Conservation (phyloP, 2,797 vertebrate species). For the Thamnophis elegans region DNA sequence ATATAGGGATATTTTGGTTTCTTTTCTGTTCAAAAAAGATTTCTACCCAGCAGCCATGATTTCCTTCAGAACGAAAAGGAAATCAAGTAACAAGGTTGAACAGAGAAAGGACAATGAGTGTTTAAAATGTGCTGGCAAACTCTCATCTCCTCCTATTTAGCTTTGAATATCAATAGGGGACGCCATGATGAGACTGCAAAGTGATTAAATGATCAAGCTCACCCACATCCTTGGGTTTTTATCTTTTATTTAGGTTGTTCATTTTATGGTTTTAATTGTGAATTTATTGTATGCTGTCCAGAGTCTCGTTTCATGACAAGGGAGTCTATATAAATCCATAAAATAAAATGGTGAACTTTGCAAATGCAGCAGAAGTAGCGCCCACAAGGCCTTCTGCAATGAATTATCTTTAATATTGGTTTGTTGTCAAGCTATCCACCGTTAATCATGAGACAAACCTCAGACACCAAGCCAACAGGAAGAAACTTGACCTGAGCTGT, state of each 20-base stretch:
- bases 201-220: not conserved
- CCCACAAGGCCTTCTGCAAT: conserved; percentile 35
- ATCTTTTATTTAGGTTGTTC: not conserved
- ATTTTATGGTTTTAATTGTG: not conserved
- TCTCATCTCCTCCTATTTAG: conserved; percentile 27
- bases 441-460: conserved; percentile 57
- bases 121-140: conserved; percentile 29
- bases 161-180: conserved; percentile 28
- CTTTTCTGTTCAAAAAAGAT: not conserved
- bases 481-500: conserved; percentile 60
- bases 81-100: conserved; percentile 5
- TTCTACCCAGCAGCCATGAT: conserved; percentile 17
- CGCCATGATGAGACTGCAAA: not conserved
- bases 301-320: not conserved
- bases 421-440: conserved; percentile 56
- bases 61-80: not conserved
- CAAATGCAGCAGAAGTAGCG: not conserved
- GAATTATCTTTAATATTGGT: conserved; percentile 59
- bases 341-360: conserved; percentile 28
- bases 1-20: not conserved
- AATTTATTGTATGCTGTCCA: not conserved
- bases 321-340: not conserved
- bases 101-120: not conserved
- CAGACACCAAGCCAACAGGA: conserved; percentile 59
- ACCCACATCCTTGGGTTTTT: not conserved